phyloP scores from a whole-genome alignment of 53 echinoderm and acorn worm genomes.

The Henricia sp. region DNA sequence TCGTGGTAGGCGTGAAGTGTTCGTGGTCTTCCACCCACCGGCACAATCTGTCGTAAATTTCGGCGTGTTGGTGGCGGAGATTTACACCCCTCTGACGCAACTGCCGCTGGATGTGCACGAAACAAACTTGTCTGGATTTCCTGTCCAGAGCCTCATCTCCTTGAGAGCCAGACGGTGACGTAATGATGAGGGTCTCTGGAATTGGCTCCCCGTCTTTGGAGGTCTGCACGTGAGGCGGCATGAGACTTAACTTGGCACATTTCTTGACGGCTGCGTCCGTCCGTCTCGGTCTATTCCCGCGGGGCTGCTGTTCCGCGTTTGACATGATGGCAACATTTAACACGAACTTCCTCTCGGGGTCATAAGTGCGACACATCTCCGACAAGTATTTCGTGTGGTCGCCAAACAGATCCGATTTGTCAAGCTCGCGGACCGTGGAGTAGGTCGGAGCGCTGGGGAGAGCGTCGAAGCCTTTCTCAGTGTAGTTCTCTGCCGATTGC shows the following conservation, averaged over 20 bases:
- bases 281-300: slow-evolving; percentile 67
- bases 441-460: slow-evolving; percentile 67
- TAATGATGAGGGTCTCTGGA: slow-evolving; percentile 83
- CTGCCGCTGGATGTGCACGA: slow-evolving; percentile 91
- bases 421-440: slow-evolving; percentile 69
- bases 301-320: slow-evolving; percentile 61
- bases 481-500: slow-evolving; percentile 79
- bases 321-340: slow-evolving; percentile 83
- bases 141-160: slow-evolving; percentile 68
- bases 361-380: slow-evolving; percentile 75
- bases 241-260: slow-evolving; percentile 83
- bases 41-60: slow-evolving; percentile 80
- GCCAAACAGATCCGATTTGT: slow-evolving; percentile 63
- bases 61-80: slow-evolving; percentile 82
- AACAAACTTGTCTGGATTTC: slow-evolving; percentile 89
- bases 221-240: slow-evolving; percentile 19
- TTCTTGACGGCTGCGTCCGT: slow-evolving; percentile 72
- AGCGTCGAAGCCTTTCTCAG: slow-evolving; percentile 70
- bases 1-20: slow-evolving; percentile 81
- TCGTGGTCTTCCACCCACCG: slow-evolving; percentile 89
- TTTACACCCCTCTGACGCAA: slow-evolving; percentile 92
- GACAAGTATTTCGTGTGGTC: slow-evolving; percentile 76
- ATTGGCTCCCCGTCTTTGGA: slow-evolving; percentile 34
- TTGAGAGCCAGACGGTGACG: slow-evolving; percentile 74
- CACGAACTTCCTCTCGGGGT: slow-evolving; percentile 90